These are phyloP conservation scores for Rallus crepitans DNA, from an alignment of 2,797 vertebrate species.

Conservation along the genomic window DNA sequence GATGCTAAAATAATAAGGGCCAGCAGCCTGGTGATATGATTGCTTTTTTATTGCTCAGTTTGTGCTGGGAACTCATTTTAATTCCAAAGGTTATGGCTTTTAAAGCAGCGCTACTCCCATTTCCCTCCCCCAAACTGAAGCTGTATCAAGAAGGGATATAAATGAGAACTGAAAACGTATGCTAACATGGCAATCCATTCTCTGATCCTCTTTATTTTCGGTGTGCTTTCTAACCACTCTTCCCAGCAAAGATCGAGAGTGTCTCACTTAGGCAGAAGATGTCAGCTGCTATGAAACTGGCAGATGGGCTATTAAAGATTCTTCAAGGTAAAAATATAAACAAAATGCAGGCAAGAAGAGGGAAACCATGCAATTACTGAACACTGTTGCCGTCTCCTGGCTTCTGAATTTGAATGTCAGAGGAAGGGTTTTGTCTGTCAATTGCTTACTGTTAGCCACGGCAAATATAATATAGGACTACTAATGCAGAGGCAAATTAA, in stretches of 20 bases:
- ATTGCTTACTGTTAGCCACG: neutral
- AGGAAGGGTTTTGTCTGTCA: neutral
- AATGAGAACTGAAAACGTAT: conserved; percentile 6
- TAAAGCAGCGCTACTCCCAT: conserved; percentile 34
- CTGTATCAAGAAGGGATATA: conserved; percentile 10
- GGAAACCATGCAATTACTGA: neutral
- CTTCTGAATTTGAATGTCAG: neutral
- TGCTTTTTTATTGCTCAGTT: conserved; percentile 73
- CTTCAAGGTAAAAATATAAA: conserved; percentile 27
- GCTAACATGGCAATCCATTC: neutral
- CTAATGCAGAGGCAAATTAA: neutral
- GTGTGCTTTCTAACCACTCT: neutral
- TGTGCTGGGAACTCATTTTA: conserved; percentile 50
- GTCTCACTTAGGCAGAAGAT: neutral
- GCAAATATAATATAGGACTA: neutral
- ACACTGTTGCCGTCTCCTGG: neutral
- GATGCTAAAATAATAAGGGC: conserved; percentile 78
- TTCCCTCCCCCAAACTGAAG: conserved; percentile 43
- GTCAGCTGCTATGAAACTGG: neutral
- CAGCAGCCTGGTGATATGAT: conserved; percentile 70
- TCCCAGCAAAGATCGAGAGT: neutral
- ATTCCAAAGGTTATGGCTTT: conserved; percentile 73
- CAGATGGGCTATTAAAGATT: conserved; percentile 21
- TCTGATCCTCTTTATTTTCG: neutral
- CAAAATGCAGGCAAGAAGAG: neutral